Percentiles rank a stretch among this genome's conserved stretches.
These are phyloP conservation scores for Armadillidium nasatum DNA, from an alignment of 1,140 invertebrate species.

Conservation along the genomic window DNA sequence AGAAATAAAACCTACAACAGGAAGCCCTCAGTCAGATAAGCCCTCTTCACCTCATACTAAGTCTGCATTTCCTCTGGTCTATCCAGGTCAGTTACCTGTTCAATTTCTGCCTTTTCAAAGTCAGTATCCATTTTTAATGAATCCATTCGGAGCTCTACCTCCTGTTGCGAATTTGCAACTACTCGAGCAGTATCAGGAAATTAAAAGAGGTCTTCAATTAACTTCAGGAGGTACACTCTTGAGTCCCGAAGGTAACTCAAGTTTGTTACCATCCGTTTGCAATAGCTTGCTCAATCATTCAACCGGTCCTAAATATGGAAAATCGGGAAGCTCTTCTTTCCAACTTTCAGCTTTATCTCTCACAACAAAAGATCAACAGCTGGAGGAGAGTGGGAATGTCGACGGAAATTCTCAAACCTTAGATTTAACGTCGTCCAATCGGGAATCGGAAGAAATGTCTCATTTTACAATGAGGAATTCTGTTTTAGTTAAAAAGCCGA, in stretches of 20 bases:
- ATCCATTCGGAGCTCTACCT: constrained; percentile 43
- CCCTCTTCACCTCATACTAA: not conserved
- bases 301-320: not conserved
- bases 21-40: not conserved
- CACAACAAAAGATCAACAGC: constrained; percentile 35
- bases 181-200: constrained; percentile 61
- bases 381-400: constrained; percentile 28
- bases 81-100: constrained; percentile 12
- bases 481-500: constrained; percentile 80
- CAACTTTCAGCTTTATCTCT: constrained; percentile 38
- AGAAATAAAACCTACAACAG: not conserved
- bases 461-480: constrained; percentile 68
- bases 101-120: constrained; percentile 14
- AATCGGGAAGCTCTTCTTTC: constrained; percentile 24
- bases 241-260: not conserved
- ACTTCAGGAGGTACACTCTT: constrained; percentile 62
- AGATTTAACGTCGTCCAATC: constrained; percentile 11
- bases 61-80: constrained; percentile 18
- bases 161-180: constrained; percentile 59
- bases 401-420: not conserved
- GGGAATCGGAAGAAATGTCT: constrained; percentile 61
- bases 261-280: not conserved
- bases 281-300: not conserved
- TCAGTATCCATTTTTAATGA: constrained; percentile 30
- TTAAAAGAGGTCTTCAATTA: constrained; percentile 61